Evolutionary conservation across 30 jellyfish, hydroid and myxozoan genomes (phyloP).

Genomic region (Nemopilema nomurai): DNA sequence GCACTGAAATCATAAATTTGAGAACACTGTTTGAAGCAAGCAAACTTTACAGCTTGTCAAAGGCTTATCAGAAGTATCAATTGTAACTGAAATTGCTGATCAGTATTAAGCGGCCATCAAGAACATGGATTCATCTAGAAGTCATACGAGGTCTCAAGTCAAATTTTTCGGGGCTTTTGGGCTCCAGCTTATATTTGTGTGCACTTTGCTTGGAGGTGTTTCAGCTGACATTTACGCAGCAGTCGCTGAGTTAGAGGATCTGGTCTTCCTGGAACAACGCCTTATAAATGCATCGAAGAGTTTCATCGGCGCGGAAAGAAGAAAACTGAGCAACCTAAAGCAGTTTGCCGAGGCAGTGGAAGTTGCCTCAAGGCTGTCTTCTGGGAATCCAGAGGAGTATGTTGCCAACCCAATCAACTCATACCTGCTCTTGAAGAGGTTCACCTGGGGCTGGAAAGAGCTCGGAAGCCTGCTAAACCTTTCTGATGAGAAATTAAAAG

Average conservation of each 20-base stretch:
- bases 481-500: conserved; percentile 75
- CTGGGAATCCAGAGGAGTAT: conserved; percentile 77
- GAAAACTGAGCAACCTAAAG: conserved; percentile 67
- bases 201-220: neutral
- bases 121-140: neutral
- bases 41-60: no score
- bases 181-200: neutral
- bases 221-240: conserved; percentile 81
- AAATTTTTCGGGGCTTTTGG: neutral
- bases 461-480: conserved; percentile 64
- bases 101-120: neutral
- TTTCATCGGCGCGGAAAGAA: conserved; percentile 61
- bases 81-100: neutral
- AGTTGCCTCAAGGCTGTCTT: conserved; percentile 74
- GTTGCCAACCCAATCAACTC: conserved; percentile 94
- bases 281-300: conserved; percentile 73
- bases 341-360: conserved; percentile 86
- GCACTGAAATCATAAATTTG: neutral
- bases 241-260: conserved; percentile 77
- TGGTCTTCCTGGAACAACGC: conserved; percentile 70
- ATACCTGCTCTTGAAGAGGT: conserved; percentile 83
- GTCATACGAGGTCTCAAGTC: neutral
- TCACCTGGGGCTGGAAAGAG: conserved; percentile 97
- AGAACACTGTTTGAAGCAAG: neutral
- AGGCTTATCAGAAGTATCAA: neutral